A percentile compares a stretch with the other conserved stretches of the same genome.
phyloP scores from a whole-genome alignment of 2,113 vertebrate genomes.

The Gallinago paraguaiae region DNA sequence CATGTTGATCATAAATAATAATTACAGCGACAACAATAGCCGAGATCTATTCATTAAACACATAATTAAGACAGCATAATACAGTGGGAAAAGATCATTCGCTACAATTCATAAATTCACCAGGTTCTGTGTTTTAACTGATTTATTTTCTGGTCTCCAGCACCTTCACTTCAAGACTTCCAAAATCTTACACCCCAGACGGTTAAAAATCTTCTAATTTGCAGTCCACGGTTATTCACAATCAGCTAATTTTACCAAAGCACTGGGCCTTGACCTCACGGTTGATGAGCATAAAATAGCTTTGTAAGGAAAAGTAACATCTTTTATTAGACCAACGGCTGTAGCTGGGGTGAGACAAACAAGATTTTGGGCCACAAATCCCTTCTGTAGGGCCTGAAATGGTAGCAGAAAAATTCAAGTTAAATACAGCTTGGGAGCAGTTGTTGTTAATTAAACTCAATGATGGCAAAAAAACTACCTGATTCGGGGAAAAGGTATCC shows the following conservation, averaged over 20 bases:
- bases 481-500: not conserved
- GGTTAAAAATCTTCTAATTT: not conserved
- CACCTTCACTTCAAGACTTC: not conserved
- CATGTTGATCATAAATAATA: not conserved
- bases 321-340: not conserved
- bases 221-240: not conserved
- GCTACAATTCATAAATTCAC: not conserved
- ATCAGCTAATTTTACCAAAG: not conserved
- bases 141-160: not conserved
- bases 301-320: not conserved
- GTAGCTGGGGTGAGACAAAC: not conserved
- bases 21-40: not conserved
- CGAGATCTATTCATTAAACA: not conserved
- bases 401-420: not conserved
- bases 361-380: not conserved
- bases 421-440: not conserved
- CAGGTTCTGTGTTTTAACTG: not conserved
- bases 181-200: not conserved
- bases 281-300: not conserved
- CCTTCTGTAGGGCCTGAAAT: not conserved
- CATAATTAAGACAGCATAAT: not conserved
- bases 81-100: not conserved
- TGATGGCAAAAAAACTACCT: not conserved
- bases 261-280: not conserved
- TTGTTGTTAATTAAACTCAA: not conserved